Evolutionary conservation across 2,888 invertebrate genomes (phyloP), one percentile per base, ranked within the genome.

Genomic region (Saturnia pavonia): DNA sequence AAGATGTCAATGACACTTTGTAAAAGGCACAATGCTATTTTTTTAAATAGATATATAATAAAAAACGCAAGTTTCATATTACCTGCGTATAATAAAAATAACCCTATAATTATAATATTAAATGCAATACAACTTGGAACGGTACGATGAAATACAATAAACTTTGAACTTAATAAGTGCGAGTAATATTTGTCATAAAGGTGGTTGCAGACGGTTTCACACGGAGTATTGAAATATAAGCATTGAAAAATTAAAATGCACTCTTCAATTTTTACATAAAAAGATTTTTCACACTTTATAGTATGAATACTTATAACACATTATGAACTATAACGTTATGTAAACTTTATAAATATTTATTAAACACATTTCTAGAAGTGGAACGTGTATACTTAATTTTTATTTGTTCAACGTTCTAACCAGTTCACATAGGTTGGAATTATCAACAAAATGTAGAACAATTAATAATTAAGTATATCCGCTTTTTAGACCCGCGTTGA

Each of bases 121-220:
- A 27, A 60, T 14, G 27, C 27, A 60, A 27, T 12, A 60, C 57
- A 60, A 27, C 27, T 60, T 27, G 12, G 12, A 60, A 27, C 12
- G 11, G 27, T 27, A 27, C 11, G 22, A 54, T 22, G 11, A 11
- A 54, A 54, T 54, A n/a, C 57, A 60, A 60, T 60, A 25, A 60
- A 27, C 14, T 60, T 14, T 27, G 16, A 27, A 60, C 57, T 60
- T 3, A 60, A 60, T 63, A 51, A 65, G 69, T 69, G 65, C 51
- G 48, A 69, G 43, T 63, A 63, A 70, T 70, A 70, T 48, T 25
- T 66, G 40, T 66, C 34, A 40, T 68, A 34, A 34, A 34, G 34
- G 34, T 34, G 65, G 42, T 60, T 14, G 51, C 65, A 66, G 65
- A 51, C 40, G 65, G 51, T 8, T 51, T n/a, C 34, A 12, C 22